These are phyloP conservation scores for Ericerus pela DNA, from an alignment of 1,140 invertebrate genomes.

Conservation along the genomic window DNA sequence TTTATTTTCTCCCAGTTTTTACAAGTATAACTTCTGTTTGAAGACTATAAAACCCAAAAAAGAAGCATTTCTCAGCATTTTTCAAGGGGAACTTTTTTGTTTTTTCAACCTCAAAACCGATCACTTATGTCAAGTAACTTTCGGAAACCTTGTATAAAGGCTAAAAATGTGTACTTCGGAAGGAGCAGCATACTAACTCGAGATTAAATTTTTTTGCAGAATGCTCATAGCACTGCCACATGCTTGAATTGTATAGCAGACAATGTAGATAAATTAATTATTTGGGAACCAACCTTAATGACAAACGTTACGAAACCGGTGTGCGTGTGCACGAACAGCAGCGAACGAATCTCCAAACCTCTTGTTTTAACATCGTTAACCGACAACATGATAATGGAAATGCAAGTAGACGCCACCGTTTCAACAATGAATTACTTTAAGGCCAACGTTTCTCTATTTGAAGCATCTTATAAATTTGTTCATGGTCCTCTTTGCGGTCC, in stretches of 20 bases:
- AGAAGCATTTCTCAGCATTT: too few relatives aligned
- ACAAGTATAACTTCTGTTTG: too few relatives aligned
- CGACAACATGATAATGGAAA: constrained; percentile 57
- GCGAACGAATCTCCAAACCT: background rate
- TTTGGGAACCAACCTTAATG: constrained; percentile 39
- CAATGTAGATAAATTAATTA: constrained; percentile 61
- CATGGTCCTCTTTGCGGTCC: constrained; percentile 76
- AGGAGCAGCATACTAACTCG: too few relatives aligned
- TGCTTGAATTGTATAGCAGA: constrained; percentile 71
- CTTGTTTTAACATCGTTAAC: constrained; percentile 20
- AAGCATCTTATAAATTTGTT: constrained; percentile 71
- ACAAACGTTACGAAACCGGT: background rate
- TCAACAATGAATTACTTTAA: constrained; percentile 76
- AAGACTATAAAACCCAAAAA: too few relatives aligned
- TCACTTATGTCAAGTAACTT: too few relatives aligned
- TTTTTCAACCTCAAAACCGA: too few relatives aligned
- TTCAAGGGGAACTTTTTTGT: too few relatives aligned
- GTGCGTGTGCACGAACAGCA: background rate
- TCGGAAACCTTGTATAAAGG: too few relatives aligned
- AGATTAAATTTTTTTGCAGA: constrained; percentile 47
- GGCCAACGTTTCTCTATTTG: constrained; percentile 59
- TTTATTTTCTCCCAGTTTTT: too few relatives aligned
- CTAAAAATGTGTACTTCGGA: too few relatives aligned
- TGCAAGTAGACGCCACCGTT: constrained; percentile 63
- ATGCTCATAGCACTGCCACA: constrained; percentile 56